These are phyloP conservation scores for Poeciliopsis prolifica DNA, from an alignment of 2,113 vertebrate genomes.

Conservation along the genomic window DNA sequence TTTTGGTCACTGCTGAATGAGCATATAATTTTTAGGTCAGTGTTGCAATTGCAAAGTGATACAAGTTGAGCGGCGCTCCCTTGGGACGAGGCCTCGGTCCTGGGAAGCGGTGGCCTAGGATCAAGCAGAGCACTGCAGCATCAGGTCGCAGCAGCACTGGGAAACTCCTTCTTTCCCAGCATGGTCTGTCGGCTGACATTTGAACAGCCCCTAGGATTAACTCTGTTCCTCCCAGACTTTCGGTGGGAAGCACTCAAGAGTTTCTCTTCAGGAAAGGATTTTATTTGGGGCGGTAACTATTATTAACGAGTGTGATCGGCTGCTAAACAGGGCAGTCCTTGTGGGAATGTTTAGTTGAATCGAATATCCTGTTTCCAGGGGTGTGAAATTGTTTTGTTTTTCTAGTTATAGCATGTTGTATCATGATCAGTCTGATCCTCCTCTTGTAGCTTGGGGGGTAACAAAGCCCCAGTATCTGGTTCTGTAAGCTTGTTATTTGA, in stretches of 20 bases:
- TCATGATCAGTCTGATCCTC: conserved; percentile 60
- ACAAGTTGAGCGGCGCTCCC: conserved; percentile 51
- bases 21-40: conserved; percentile 43
- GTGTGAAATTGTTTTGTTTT: conserved; percentile 53
- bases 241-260: conserved; percentile 74
- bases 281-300: conserved; percentile 66
- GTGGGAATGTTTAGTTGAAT: conserved; percentile 72
- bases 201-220: conserved; percentile 50
- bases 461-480: conserved; percentile 68
- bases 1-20: not conserved
- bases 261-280: conserved; percentile 63
- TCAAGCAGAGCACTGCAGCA: conserved; percentile 59
- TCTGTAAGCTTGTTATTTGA: conserved; percentile 65
- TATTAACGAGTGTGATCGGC: conserved; percentile 67
- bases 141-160: conserved; percentile 45
- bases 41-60: conserved; percentile 40
- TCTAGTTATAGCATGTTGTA: conserved; percentile 51
- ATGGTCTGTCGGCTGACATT: conserved; percentile 55
- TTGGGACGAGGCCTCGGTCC: conserved; percentile 70
- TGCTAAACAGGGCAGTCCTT: conserved; percentile 56
- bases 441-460: conserved; percentile 48
- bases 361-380: conserved; percentile 49
- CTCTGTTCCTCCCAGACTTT: conserved; percentile 62
- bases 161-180: conserved; percentile 67
- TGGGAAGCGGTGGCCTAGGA: conserved; percentile 76